Evolutionary conservation across 1,140 invertebrate genomes (phyloP), one percentile per base, ranked within the genome.

Genomic region (Pantala flavescens): DNA sequence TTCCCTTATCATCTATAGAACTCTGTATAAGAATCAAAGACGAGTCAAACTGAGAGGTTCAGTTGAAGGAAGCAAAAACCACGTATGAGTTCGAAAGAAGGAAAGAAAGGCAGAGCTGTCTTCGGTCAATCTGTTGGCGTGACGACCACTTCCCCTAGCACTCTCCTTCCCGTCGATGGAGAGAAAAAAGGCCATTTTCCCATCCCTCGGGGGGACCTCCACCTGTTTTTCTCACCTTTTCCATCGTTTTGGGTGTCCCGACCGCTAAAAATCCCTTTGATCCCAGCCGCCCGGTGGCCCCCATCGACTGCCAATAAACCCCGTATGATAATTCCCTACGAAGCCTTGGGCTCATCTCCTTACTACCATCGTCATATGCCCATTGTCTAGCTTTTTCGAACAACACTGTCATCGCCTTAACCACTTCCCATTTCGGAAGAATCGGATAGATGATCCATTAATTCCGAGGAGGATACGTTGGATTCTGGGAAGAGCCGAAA

Each of bases 161-260:
- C 49, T 63, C 49, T 63, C n/a, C 49, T 63, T 21, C 3, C n/a
- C n/a, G 3, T 63, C 49, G 3, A 63, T 63, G 5, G 49, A 63
- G 2, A 63, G 49, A 63, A 21, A 63, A 21, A 63, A 63, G 49
- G n/a, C 49, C 49, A 63, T 63, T 63, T 63, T 21, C 49, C 12
- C n/a, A 7, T 12, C 49, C 49, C n/a, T 19, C 49, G 49, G 49
- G 49, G 49, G 49, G 49, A 21, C 16, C 49, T 63, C 49, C 49
- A 63, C 49, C 49, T 63, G 49, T 63, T 63, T 63, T 63, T 63
- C 49, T 12, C 49, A 63, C 49, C 49, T 63, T 63, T 63, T 63
- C 28, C 49, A 63, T 16, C 49, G 49, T 63, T 63, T 63, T 63
- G 49, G 49, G 49, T 63, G 49, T 63, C 49, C 49, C 49, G n/a